Conservation (phyloP, 2,888 invertebrate species). For the Lepas anatifera region DNA sequence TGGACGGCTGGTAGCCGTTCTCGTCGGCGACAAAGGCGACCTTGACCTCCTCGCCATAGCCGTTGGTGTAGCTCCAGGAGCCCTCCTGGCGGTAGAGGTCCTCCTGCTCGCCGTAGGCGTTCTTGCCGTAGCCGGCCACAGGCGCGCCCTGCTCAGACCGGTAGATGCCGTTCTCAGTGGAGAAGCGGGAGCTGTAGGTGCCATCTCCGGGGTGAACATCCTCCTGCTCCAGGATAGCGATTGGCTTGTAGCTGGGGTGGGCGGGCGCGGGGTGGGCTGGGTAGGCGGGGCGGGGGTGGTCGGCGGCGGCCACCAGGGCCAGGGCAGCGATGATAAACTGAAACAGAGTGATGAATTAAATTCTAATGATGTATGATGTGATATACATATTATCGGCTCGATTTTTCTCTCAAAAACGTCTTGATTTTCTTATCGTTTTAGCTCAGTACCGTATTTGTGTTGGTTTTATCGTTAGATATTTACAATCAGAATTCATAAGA, state of each 20-base stretch:
- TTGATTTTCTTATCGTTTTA: no score
- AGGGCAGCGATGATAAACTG: not conserved
- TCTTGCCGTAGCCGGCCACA: not conserved
- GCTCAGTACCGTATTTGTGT: no score
- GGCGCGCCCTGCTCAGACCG: not conserved
- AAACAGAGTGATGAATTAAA: no score
- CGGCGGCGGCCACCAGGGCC: not conserved
- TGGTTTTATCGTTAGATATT: no score
- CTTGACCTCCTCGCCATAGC: not conserved
- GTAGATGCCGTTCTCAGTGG: not conserved
- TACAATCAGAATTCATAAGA: no score
- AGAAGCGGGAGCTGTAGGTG: not conserved
- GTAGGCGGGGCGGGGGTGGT: not conserved
- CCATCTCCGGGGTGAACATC: not conserved
- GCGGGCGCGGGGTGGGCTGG: not conserved
- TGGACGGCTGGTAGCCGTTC: constrained; percentile 3
- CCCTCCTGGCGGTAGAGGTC: not conserved
- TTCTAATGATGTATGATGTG: no score
- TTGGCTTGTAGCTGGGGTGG: not conserved
- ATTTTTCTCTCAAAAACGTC: no score
- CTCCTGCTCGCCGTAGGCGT: not conserved
- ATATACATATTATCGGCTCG: no score
- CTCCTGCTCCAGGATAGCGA: not conserved
- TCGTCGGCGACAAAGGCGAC: not conserved
- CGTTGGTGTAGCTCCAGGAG: not conserved